phyloP scores from a whole-genome alignment of 2,113 vertebrate genomes.

The Arizona elegans region DNA sequence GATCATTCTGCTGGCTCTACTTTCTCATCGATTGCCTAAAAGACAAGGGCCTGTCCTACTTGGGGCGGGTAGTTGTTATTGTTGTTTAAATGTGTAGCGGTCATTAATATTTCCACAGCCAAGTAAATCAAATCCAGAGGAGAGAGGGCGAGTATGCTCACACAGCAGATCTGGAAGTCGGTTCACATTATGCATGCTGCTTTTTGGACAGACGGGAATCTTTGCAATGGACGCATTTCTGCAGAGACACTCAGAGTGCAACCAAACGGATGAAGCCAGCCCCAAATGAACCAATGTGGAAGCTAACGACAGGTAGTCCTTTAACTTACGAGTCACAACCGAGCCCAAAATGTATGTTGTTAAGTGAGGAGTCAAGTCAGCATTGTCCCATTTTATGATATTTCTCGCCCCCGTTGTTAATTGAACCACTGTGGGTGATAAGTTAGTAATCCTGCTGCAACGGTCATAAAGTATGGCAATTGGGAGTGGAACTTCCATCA shows the following conservation, averaged over 20 bases:
- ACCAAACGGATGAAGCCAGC: neutral
- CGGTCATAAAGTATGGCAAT: too few relatives aligned
- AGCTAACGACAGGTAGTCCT: neutral
- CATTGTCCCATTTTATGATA: neutral
- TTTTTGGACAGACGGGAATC: neutral
- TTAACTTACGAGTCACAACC: neutral
- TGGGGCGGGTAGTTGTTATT: neutral
- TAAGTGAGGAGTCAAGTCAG: neutral
- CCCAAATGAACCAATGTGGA: neutral
- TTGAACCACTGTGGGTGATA: neutral
- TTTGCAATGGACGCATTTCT: neutral
- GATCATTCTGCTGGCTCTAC: constrained; percentile 63
- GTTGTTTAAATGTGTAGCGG: constrained; percentile 55
- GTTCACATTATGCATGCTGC: neutral
- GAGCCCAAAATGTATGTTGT: neutral
- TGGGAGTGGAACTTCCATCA: too few relatives aligned
- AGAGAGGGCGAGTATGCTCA: neutral
- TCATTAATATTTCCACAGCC: constrained; percentile 64
- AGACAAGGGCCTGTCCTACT: constrained; percentile 50
- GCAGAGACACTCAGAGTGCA: neutral
- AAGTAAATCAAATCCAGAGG: constrained; percentile 1
- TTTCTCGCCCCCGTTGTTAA: neutral
- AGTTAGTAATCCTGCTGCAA: too few relatives aligned
- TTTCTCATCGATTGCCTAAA: constrained; percentile 76
- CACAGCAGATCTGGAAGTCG: too few relatives aligned